Evolutionary conservation across 1,140 invertebrate genomes (phyloP), one percentile per base, ranked within the genome.

Genomic region (Armadillidium nasatum): DNA sequence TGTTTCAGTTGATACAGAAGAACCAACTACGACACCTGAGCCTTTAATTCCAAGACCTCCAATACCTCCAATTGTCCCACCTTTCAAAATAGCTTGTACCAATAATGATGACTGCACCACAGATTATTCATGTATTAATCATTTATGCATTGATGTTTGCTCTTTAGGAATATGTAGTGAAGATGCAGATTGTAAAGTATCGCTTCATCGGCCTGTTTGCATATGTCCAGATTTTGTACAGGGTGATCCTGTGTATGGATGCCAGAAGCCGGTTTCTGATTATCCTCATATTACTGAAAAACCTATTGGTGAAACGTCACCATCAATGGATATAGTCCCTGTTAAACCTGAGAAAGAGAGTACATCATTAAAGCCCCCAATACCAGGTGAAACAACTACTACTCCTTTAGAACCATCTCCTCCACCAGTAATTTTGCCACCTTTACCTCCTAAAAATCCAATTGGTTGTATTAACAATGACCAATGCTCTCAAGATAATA

Each of bases 241-340:
- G 83, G 93, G 93, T 76, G 92, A 95, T 85, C 93, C 94, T 0
- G 91, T 94, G 78, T 88, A 90, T 6, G 86, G 87, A 22, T 96
- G 93, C 84, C 2, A 70, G 4, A 60, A 60, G 50, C 23, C 79
- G 7, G n/a, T 67, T 15, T 50, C 45, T 4, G 72, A 75, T 19
- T 44, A 71, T 44, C 44, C 44, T 44, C 74, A 76, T 45, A 43
- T 75, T 21, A 74, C 79, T 50, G 73, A 77, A 22, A 23, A 70
- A 23, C 76, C 79, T 22, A 10, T 46, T 10, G 23, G 45, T 7
- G 54, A 67, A n/a, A 43, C 19, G 23, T 21, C 22, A 7, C 54
- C 66, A 7, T 13, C n/a, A 21, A 44, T 33, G n/a, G 44, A 66
- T 43, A 50, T 33, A 22, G 66, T 70, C 7, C 73, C 79, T 44